phyloP scores from a whole-genome alignment of 2,113 vertebrate species.

The Australoheros scitulus region DNA sequence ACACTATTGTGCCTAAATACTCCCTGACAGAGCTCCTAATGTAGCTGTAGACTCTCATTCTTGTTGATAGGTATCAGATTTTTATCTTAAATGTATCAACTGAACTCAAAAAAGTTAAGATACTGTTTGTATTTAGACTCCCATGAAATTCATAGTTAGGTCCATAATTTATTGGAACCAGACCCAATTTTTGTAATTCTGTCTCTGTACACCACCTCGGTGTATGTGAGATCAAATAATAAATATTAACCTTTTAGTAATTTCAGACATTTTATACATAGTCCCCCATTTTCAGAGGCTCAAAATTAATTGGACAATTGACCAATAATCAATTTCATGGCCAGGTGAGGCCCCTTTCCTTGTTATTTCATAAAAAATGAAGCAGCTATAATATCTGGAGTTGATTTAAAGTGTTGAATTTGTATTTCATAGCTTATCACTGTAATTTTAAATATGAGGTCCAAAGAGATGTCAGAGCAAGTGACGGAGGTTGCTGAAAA shows the following conservation, averaged over 20 bases:
- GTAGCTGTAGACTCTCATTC: neutral
- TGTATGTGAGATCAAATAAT: neutral
- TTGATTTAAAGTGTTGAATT: too few species aligned
- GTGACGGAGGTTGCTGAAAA: too few species aligned
- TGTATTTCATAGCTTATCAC: too few species aligned
- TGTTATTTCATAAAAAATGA: neutral
- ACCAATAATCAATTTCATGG: neutral
- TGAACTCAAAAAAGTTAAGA: neutral
- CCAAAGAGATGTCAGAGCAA: too few species aligned
- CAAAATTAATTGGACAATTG: neutral
- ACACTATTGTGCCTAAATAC: neutral
- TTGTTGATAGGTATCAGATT: neutral
- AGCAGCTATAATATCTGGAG: neutral
- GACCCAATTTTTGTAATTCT: neutral
- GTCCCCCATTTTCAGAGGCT: neutral
- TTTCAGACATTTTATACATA: neutral
- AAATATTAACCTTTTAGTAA: neutral
- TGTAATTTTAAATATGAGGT: too few species aligned
- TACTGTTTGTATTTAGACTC: neutral
- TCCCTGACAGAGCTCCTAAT: neutral
- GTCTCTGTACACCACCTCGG: neutral
- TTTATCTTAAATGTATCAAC: neutral
- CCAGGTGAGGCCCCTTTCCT: neutral
- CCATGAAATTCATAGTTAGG: too few species aligned
- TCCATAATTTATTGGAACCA: neutral